These are phyloP conservation scores for Heterocephalus glaber DNA, from an alignment of 2,113 vertebrate species.

Conservation along the genomic window DNA sequence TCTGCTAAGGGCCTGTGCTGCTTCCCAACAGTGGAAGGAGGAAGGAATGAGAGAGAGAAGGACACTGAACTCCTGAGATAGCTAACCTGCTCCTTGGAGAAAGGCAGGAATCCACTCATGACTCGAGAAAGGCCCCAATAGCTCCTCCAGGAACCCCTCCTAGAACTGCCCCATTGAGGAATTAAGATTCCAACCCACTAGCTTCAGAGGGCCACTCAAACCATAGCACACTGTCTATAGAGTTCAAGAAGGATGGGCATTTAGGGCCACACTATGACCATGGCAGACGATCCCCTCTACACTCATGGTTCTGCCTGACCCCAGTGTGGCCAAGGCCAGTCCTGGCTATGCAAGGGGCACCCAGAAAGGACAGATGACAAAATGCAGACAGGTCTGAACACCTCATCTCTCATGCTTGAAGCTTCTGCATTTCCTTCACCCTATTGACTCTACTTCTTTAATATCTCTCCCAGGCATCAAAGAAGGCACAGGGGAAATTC, in stretches of 20 bases:
- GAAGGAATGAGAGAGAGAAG: background rate
- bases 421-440: background rate
- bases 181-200: background rate
- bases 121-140: too few species aligned
- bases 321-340: background rate
- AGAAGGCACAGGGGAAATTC: background rate
- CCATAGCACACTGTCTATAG: background rate
- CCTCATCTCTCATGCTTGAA: too few species aligned
- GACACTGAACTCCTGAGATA: background rate
- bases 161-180: background rate
- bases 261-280: too few species aligned
- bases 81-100: background rate
- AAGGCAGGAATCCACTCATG: accelerated
- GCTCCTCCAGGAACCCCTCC: background rate
- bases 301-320: too few species aligned
- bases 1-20: background rate
- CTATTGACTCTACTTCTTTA: background rate
- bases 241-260: background rate
- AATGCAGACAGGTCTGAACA: background rate
- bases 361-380: background rate
- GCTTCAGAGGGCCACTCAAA: background rate
- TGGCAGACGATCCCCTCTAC: accelerated
- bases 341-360: background rate
- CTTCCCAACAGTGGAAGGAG: background rate
- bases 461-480: background rate